Conservation (phyloP, 2,797 vertebrate genomes). For the Cichlasoma orientale region DNA sequence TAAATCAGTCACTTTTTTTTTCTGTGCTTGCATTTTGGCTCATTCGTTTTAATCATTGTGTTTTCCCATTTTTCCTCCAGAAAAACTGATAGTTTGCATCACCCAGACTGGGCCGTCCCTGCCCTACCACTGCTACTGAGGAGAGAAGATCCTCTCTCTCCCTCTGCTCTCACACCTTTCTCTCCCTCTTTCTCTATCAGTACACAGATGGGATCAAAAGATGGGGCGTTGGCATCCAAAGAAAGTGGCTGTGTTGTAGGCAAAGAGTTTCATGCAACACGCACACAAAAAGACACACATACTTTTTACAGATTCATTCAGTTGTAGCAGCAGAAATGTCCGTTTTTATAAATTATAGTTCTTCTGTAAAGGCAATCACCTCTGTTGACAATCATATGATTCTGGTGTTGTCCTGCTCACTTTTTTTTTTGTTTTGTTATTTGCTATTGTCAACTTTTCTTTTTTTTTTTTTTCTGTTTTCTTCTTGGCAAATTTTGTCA, state of each 20-base stretch:
- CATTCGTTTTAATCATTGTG: accelerated
- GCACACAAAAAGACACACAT: conserved; percentile 24
- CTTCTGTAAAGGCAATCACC: conserved; percentile 75
- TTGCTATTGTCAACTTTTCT: conserved; percentile 37
- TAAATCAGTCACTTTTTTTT: not conserved
- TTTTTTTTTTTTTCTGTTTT: not conserved
- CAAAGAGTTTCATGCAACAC: conserved; percentile 41
- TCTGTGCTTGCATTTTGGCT: not conserved
- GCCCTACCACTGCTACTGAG: conserved; percentile 84
- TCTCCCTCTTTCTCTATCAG: conserved; percentile 19
- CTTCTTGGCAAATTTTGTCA: conserved; percentile 12
- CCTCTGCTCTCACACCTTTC: not conserved
- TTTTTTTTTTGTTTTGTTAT: not conserved
- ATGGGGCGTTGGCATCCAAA: conserved; percentile 72
- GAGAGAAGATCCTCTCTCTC: conserved; percentile 70
- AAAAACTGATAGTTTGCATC: conserved; percentile 86
- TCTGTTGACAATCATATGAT: conserved; percentile 80
- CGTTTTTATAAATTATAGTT: conserved; percentile 71
- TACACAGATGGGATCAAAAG: conserved; percentile 56
- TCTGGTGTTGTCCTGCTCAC: conserved; percentile 59
- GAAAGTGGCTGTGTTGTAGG: conserved; percentile 68
- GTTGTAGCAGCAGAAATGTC: conserved; percentile 75
- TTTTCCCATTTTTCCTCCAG: conserved; percentile 40
- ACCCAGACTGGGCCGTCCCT: conserved; percentile 78
- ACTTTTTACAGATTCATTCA: conserved; percentile 50